A percentile compares a stretch with the other conserved stretches of the same genome.
Evolutionary conservation across 2,888 invertebrate genomes (phyloP).

Genomic region (Nipponacmea schrenckii): DNA sequence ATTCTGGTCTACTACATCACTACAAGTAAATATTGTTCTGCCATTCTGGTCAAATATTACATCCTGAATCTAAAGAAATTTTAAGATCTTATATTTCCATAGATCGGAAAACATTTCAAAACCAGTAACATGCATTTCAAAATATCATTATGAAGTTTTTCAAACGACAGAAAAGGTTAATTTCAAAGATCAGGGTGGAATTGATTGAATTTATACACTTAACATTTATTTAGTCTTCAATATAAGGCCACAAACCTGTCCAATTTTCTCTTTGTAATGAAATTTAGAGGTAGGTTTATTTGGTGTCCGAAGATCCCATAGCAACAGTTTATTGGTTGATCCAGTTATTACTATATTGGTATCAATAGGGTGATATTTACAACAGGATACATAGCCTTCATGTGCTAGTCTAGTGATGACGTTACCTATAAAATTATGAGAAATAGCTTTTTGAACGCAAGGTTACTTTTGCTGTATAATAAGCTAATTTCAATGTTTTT

Average conservation of each 20-base stretch:
- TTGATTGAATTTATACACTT: too few species aligned
- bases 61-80: conserved; percentile 61
- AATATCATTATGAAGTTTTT: background rate
- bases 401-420: conserved; percentile 40
- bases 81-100: too few species aligned
- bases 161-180: background rate
- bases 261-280: conserved; percentile 60
- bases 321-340: conserved; percentile 47
- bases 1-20: conserved; percentile 64
- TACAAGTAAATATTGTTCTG: conserved; percentile 57
- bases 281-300: conserved; percentile 46
- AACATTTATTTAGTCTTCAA: too few species aligned
- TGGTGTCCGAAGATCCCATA: conserved; percentile 58
- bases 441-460: too few species aligned
- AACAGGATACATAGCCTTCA: conserved; percentile 55
- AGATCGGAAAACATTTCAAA: background rate
- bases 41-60: conserved; percentile 61
- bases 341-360: conserved; percentile 59
- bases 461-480: too few species aligned
- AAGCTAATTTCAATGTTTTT: too few species aligned
- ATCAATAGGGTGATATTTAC: conserved; percentile 55
- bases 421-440: conserved; percentile 38
- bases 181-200: background rate
- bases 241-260: conserved; percentile 56
- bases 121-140: background rate